A percentile compares a stretch with the other conserved stretches of the same genome.
Conservation (phyloP, 2,888 invertebrate genomes). For the Scaptomyza reducta region DNA sequence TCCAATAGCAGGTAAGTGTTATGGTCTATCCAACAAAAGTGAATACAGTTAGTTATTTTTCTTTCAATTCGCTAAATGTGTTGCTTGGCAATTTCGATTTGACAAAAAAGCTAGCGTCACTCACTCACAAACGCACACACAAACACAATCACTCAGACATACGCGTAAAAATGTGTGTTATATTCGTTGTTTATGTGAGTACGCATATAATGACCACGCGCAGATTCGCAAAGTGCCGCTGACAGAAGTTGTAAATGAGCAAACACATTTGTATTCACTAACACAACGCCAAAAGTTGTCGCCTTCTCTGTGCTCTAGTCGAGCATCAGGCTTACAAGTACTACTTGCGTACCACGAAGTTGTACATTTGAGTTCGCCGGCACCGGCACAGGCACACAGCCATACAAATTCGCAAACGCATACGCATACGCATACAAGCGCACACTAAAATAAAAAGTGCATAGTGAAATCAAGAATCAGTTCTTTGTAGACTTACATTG, state of each 20-base stretch:
- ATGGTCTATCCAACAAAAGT: neutral
- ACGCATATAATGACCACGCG: constrained; percentile 35
- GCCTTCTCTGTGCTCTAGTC: neutral
- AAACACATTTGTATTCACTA: neutral
- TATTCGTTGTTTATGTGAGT: neutral
- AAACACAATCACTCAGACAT: constrained; percentile 8
- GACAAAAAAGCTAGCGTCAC: constrained; percentile 36
- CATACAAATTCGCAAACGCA: neutral
- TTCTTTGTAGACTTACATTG: neutral
- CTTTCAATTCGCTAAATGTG: constrained; percentile 1
- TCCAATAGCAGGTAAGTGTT: constrained; percentile 29
- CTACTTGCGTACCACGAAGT: neutral
- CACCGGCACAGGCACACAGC: constrained; percentile 28
- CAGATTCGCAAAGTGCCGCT: constrained; percentile 25
- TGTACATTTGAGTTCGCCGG: constrained; percentile 30
- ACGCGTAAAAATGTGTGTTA: neutral
- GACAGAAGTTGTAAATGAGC: constrained; percentile 16
- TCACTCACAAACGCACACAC: constrained; percentile 26
- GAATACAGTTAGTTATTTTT: neutral
- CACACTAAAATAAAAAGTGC: constrained; percentile 1
- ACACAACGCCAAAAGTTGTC: neutral
- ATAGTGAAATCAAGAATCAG: constrained; percentile 1
- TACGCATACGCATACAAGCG: neutral
- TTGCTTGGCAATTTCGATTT: constrained; percentile 6
- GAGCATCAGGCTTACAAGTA: neutral